phyloP scores from a whole-genome alignment of 2,113 vertebrate genomes.

The Chaenogobius annularis region DNA sequence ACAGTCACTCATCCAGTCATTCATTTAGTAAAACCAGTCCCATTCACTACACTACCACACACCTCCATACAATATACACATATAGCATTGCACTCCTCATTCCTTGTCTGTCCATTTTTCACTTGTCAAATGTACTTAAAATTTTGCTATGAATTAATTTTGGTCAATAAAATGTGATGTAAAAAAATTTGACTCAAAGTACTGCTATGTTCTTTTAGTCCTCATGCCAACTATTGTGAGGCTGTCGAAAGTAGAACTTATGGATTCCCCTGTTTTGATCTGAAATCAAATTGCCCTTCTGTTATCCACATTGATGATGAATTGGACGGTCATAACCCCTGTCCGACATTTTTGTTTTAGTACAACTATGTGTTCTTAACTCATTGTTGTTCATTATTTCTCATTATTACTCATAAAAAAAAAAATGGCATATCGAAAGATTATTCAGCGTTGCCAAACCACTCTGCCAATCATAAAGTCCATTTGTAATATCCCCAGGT shows the following conservation, averaged over 20 bases:
- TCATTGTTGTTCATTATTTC: not conserved
- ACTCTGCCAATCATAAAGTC: not conserved
- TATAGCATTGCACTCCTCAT: not conserved
- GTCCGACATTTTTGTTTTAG: not conserved
- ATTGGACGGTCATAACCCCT: not conserved
- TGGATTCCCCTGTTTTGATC: not conserved
- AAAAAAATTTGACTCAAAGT: not conserved
- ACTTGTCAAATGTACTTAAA: too few relatives aligned
- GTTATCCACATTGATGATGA: constrained; percentile 3
- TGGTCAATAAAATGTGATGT: constrained; percentile 4
- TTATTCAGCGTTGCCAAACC: not conserved
- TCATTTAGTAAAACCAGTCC: too few relatives aligned
- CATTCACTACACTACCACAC: too few relatives aligned
- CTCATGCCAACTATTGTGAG: not conserved
- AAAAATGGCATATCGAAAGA: not conserved
- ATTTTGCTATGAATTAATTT: too few relatives aligned
- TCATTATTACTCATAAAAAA: not conserved
- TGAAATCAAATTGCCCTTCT: not conserved
- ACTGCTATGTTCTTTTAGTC: not conserved
- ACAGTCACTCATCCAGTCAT: too few relatives aligned
- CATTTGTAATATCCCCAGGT: constrained; percentile 7
- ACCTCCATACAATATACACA: too few relatives aligned
- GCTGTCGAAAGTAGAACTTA: not conserved
- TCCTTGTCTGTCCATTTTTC: not conserved
- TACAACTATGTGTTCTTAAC: too few relatives aligned